These are phyloP conservation scores for Drosophila paranaensis DNA, from an alignment of 2,888 invertebrate species.

Conservation along the genomic window DNA sequence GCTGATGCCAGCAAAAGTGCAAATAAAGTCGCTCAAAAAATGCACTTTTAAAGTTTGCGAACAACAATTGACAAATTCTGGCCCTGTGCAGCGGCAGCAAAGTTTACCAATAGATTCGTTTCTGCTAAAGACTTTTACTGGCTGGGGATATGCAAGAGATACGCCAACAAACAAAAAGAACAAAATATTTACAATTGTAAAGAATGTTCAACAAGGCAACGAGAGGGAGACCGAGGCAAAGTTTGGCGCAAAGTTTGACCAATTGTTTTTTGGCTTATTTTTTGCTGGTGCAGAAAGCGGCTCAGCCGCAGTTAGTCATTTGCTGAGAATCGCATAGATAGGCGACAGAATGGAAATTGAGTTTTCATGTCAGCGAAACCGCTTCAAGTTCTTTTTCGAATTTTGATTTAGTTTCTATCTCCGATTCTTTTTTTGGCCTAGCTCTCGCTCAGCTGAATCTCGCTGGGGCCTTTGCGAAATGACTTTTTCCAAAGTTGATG, in stretches of 20 bases:
- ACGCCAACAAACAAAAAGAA: not conserved
- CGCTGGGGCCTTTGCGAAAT: conserved; percentile 24
- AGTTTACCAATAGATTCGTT: not conserved
- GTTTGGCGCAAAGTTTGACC: conserved; percentile 19
- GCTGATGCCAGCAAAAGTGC: not conserved
- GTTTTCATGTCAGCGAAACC: conserved; percentile 31
- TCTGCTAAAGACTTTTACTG: not conserved
- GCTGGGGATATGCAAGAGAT: not conserved
- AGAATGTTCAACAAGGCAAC: conserved; percentile 2
- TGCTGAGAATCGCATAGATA: not conserved
- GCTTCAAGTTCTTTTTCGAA: conserved; percentile 12
- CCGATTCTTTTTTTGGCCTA: not conserved
- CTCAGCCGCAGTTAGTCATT: conserved; percentile 3
- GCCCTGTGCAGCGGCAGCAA: not conserved
- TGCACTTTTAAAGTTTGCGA: conserved; percentile 6
- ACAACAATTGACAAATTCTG: conserved; percentile 14
- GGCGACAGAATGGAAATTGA: conserved; percentile 32
- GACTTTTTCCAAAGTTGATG: conserved; percentile 48
- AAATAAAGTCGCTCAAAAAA: conserved; percentile 15
- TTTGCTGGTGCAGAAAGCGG: not conserved
- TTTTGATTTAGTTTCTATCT: conserved; percentile 20
- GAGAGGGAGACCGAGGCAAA: conserved; percentile 1
- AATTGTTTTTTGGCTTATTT: not conserved
- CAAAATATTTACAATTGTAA: conserved; percentile 2
- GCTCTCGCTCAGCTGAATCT: not conserved